Evolutionary conservation across 2,888 invertebrate genomes (phyloP), one percentile per base, ranked within the genome.

Genomic region (Brachypterus glaber): DNA sequence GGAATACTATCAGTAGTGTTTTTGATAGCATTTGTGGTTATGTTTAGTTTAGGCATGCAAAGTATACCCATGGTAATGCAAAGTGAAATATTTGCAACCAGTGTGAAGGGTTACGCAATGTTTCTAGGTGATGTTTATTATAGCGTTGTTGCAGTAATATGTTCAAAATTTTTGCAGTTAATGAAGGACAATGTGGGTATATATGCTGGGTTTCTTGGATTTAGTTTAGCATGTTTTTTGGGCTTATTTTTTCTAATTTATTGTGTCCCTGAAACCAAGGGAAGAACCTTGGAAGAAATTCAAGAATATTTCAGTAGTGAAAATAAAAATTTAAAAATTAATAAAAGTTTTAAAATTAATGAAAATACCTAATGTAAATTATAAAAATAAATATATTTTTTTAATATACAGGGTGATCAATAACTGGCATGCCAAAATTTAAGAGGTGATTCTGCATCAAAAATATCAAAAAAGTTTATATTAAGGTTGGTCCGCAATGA

Each of bases 341-440:
- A n/a, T n/a, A n/a, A n/a, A n/a, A n/a, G n/a, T n/a, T n/a, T n/a
- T 46, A 46, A 48, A 48, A 48, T 46, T 48, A 46, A 45, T 46
- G 44, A 46, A 40, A 45, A 45, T 43, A 44, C 43, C 43, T 46
- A 48, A 45, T 46, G 44, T n/a, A n/a, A n/a, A n/a, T n/a, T n/a
- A n/a, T n/a, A n/a, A n/a, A n/a, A n/a, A n/a, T n/a, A n/a, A n/a
- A n/a, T n/a, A n/a, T n/a, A n/a, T n/a, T n/a, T n/a, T n/a, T n/a
- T n/a, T n/a, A n/a, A n/a, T n/a, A n/a, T n/a, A n/a, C n/a, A n/a
- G n/a, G n/a, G n/a, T n/a, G n/a, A n/a, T n/a, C n/a, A n/a, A n/a
- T n/a, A n/a, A n/a, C n/a, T n/a, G n/a, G n/a, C n/a, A n/a, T n/a
- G n/a, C n/a, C n/a, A n/a, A n/a, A n/a, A n/a, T n/a, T n/a, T n/a